Base-by-base conservation (phyloP, 2,888 invertebrate species). In the Athalia rosae region DNA sequence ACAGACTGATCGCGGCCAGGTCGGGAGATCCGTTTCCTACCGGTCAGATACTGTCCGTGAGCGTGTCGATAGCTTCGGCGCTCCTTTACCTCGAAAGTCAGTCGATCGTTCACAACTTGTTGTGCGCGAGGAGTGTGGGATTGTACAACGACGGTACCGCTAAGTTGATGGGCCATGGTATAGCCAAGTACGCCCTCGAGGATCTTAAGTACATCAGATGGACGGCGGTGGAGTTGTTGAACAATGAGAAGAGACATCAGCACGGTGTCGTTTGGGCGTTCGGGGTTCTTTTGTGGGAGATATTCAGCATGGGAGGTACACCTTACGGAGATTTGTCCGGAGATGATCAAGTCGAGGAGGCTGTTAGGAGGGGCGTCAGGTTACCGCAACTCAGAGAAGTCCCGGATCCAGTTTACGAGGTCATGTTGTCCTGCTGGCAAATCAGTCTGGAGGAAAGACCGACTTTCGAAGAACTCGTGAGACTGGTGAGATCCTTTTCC, bases 251-350 rank as follows among this genome's bases (percentile, higher is more conserved):
- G 73, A 92, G 93, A 69, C 93, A 92, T 82, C 93, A 94, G n/a
- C 94, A 95, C 84, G 95, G 95, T 76, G 96, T 96, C 85, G 92
- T 96, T 4, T 97, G 97, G 97, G 95, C 96, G 0, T 96, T 94
- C 88, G 96, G 95, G 0, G 94, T 95, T 79, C 88, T 96, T 9
- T 90, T 96, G 79, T 97, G 97, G 97, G 97, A 97, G 89, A 93
- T 95, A 79, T 92, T 95, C 82, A 93, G 95, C 4, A 90, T 97
- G 85, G 96, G 95, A 56, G 96, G 93, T 0, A 97, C 97, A 0
- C 95, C 95, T 0, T 96, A 95, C 86, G 92, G 93, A 1, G 93
- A 93, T 83, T 91, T 95, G n/a, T 90, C 91, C 4, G 93, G 92
- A 78, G 93, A 93, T 8, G 92, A 95, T 76, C 89, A 89, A 45